Evolutionary conservation across 53 echinoderm and acorn worm genomes (phyloP).

Genomic region (Antedon mediterranea): DNA sequence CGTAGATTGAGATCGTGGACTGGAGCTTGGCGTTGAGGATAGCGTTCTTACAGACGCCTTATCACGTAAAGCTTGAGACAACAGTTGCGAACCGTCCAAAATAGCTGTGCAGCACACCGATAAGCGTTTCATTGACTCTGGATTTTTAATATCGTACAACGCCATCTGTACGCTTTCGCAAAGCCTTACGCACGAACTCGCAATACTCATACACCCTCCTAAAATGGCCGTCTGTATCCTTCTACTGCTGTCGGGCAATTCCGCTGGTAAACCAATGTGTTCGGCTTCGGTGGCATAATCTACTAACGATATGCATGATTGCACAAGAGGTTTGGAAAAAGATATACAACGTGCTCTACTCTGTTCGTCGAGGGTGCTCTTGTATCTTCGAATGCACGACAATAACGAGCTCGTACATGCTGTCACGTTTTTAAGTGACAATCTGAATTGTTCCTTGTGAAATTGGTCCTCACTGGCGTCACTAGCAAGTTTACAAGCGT

Average conservation of each 20-base stretch:
- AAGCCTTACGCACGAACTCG: constrained; percentile 76
- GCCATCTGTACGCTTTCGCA: constrained; percentile 53
- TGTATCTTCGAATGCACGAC: constrained; percentile 57
- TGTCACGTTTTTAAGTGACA: constrained; percentile 82
- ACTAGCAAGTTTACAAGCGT: constrained; percentile 87
- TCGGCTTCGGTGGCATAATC: constrained; percentile 90
- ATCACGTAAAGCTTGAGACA: constrained; percentile 70
- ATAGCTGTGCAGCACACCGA: constrained; percentile 58
- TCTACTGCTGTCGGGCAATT: constrained; percentile 49
- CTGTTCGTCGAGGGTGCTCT: constrained; percentile 60
- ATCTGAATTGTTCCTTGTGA: constrained; percentile 83
- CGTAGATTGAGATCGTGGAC: neutral
- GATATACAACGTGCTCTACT: constrained; percentile 58
- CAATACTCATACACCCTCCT: constrained; percentile 89
- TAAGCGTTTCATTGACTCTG: constrained; percentile 40
- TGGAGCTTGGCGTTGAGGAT: constrained; percentile 38
- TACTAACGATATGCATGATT: constrained; percentile 81
- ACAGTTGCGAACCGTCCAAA: constrained; percentile 62
- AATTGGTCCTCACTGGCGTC: constrained; percentile 85
- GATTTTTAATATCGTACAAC: constrained; percentile 45
- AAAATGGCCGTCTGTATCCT: constrained; percentile 71
- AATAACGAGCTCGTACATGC: constrained; percentile 78
- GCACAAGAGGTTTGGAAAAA: constrained; percentile 83
- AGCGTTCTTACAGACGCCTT: constrained; percentile 70
- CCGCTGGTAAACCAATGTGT: constrained; percentile 60